Conservation (phyloP, 2,797 vertebrate genomes). For the Brachyrhaphis roseni region DNA sequence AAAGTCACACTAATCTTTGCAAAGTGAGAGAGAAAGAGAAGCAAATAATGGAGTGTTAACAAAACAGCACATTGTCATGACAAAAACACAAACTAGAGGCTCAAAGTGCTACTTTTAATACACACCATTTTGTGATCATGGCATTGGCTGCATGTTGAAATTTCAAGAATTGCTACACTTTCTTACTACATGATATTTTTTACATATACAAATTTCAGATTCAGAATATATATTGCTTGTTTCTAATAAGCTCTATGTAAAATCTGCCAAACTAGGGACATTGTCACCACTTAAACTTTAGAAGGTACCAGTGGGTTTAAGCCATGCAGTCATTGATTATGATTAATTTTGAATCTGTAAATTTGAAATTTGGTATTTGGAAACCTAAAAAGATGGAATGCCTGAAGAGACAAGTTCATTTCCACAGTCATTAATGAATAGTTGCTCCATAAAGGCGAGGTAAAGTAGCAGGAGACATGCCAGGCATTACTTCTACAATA, state of each 20-base stretch:
- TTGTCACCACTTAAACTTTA: neutral
- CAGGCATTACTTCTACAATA: neutral
- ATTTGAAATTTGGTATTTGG: neutral
- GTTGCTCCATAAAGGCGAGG: neutral
- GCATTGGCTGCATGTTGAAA: neutral
- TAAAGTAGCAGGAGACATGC: neutral
- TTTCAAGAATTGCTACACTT: neutral
- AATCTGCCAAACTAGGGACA: neutral
- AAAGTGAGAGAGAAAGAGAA: too few species aligned
- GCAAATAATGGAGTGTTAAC: too few species aligned
- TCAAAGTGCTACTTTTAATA: too few species aligned
- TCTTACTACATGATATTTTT: neutral
- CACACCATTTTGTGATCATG: neutral
- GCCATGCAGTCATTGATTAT: neutral
- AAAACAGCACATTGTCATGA: neutral
- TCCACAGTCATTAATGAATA: neutral
- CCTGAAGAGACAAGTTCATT: neutral
- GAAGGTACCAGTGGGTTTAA: neutral
- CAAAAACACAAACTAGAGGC: neutral
- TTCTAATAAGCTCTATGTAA: neutral
- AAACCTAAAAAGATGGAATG: neutral
- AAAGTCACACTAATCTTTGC: too few species aligned
- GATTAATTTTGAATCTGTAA: neutral
- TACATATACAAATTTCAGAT: neutral
- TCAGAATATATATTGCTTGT: neutral